Evolutionary conservation across 2,797 vertebrate genomes (phyloP).

Genomic region (Cyclura pinguis): DNA sequence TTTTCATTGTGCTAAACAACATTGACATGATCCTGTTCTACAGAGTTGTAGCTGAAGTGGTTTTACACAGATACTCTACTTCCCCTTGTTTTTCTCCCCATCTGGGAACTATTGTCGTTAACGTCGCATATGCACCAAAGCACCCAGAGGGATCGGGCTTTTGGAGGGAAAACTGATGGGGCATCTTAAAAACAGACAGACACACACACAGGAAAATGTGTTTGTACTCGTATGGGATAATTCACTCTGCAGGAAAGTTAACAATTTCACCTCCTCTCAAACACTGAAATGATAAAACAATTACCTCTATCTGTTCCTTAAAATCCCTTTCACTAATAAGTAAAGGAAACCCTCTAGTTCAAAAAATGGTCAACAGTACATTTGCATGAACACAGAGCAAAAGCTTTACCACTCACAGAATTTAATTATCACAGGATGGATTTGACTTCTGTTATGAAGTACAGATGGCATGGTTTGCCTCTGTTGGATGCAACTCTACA

Average conservation of each 20-base stretch:
- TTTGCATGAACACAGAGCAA: constrained; percentile 6
- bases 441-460: neutral
- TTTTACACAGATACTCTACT: constrained; percentile 48
- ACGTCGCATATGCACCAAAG: constrained; percentile 18
- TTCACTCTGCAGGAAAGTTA: constrained; percentile 8
- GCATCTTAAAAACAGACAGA: neutral
- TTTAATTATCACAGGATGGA: constrained; percentile 25
- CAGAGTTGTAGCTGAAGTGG: constrained; percentile 45
- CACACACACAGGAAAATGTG: neutral
- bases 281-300: constrained; percentile 4
- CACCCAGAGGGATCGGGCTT: constrained; percentile 2
- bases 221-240: constrained; percentile 4
- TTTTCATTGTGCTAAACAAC: constrained; percentile 75
- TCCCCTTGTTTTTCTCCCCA: neutral
- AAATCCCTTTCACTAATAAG: neutral
- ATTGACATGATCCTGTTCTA: constrained; percentile 63
- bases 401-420: neutral
- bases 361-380: neutral
- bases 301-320: neutral
- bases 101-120: constrained; percentile 44
- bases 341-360: constrained; percentile 1
- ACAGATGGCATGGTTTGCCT: constrained; percentile 12
- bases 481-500: constrained; percentile 6
- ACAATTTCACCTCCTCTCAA: neutral
- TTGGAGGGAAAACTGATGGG: constrained; percentile 20